A percentile compares a stretch with the other conserved stretches of the same genome.
phyloP scores from a whole-genome alignment of 2,888 invertebrate species.

The Gari tellinella region DNA sequence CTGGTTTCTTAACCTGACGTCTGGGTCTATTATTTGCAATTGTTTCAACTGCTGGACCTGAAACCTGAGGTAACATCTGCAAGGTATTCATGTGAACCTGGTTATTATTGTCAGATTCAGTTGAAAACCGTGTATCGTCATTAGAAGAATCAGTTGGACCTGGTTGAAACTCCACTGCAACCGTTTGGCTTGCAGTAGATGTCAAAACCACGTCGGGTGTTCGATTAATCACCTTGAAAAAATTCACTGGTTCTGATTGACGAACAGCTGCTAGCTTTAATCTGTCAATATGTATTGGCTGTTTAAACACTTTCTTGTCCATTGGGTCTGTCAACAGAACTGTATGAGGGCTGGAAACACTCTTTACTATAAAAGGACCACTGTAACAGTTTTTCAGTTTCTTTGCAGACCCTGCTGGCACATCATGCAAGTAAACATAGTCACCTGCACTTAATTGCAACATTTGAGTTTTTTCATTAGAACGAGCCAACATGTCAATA shows the following conservation, averaged over 20 bases:
- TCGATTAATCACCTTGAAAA: conserved; percentile 19
- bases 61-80: too few relatives aligned
- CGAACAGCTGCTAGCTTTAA: conserved; percentile 54
- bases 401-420: conserved; percentile 32
- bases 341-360: conserved; percentile 36
- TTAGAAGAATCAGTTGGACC: too few relatives aligned
- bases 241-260: conserved; percentile 35
- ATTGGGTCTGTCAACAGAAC: conserved; percentile 32
- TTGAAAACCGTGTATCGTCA: too few relatives aligned
- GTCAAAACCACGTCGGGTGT: not conserved
- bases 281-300: conserved; percentile 49
- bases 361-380: conserved; percentile 50
- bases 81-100: too few relatives aligned
- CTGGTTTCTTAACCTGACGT: conserved; percentile 11
- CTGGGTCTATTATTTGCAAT: too few relatives aligned
- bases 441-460: conserved; percentile 39
- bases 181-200: not conserved
- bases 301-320: conserved; percentile 12
- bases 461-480: conserved; percentile 6
- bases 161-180: too few relatives aligned
- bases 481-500: conserved; percentile 1
- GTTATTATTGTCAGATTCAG: too few relatives aligned
- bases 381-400: conserved; percentile 45
- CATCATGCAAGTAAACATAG: conserved; percentile 52
- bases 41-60: too few relatives aligned